phyloP scores from a whole-genome alignment of 2,888 invertebrate genomes.

The Adelphocoris suturalis region DNA sequence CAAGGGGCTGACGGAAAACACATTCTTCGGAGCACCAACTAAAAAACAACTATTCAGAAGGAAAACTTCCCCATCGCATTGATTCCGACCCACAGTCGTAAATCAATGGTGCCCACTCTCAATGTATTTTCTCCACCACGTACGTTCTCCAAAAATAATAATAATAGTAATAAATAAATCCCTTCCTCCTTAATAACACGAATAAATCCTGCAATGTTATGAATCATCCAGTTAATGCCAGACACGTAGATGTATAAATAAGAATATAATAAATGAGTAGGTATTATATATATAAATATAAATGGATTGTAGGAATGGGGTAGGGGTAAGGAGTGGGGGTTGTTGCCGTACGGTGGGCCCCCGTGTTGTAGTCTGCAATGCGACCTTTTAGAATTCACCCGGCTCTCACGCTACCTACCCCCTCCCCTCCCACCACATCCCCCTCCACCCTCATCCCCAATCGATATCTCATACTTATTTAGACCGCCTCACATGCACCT shows the following conservation, averaged over 20 bases:
- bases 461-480: conserved; percentile 71
- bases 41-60: not conserved
- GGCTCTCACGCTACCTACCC: conserved; percentile 61
- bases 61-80: not conserved
- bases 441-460: not conserved
- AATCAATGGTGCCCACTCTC: not conserved
- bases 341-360: not conserved
- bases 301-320: not conserved
- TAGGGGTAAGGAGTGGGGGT: not conserved
- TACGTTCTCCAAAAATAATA: not conserved
- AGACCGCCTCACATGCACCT: conserved; percentile 63
- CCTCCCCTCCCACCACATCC: not conserved
- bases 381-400: conserved; percentile 70
- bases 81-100: not conserved
- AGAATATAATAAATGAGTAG: conserved; percentile 24
- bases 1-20: no score
- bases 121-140: not conserved
- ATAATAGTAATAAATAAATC: not conserved
- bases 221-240: conserved; percentile 17
- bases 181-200: not conserved
- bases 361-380: conserved; percentile 71
- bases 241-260: conserved; percentile 32
- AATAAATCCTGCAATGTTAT: not conserved
- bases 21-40: no score
- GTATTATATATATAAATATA: not conserved